phyloP scores from a whole-genome alignment of 2,113 vertebrate genomes.

The Poecile atricapillus region DNA sequence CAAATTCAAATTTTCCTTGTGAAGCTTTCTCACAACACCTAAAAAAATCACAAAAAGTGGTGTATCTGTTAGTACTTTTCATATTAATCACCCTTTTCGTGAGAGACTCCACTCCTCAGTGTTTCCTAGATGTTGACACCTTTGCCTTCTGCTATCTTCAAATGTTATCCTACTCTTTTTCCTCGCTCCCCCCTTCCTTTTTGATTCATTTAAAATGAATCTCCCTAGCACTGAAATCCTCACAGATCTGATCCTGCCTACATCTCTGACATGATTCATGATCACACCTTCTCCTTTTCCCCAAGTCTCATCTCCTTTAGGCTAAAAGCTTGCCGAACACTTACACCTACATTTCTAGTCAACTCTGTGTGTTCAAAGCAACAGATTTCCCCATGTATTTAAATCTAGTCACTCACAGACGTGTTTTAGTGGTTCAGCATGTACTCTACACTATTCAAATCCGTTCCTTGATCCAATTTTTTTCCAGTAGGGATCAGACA shows the following conservation, averaged over 20 bases:
- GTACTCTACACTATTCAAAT: background rate
- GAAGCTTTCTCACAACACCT: background rate
- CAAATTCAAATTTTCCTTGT: background rate
- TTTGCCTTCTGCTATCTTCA: background rate
- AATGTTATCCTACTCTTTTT: background rate
- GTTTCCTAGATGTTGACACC: background rate
- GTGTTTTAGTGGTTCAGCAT: background rate
- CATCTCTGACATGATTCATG: slow-evolving; percentile 42
- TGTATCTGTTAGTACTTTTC: background rate
- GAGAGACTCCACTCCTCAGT: background rate
- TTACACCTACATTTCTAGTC: slow-evolving; percentile 29
- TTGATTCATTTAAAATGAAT: background rate
- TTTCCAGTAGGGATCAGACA: background rate
- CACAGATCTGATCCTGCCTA: background rate
- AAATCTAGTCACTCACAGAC: background rate
- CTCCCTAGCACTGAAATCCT: background rate
- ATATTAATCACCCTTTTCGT: background rate
- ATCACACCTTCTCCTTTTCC: slow-evolving; percentile 18
- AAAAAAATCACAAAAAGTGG: background rate
- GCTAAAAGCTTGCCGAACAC: background rate
- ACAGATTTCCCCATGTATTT: background rate
- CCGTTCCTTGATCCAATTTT: background rate
- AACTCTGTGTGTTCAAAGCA: background rate
- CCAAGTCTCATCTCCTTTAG: background rate
- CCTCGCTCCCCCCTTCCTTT: background rate